A percentile compares a stretch with the other conserved stretches of the same genome.
phyloP scores from a whole-genome alignment of 2,888 invertebrate species.

The Abscondita cerata region DNA sequence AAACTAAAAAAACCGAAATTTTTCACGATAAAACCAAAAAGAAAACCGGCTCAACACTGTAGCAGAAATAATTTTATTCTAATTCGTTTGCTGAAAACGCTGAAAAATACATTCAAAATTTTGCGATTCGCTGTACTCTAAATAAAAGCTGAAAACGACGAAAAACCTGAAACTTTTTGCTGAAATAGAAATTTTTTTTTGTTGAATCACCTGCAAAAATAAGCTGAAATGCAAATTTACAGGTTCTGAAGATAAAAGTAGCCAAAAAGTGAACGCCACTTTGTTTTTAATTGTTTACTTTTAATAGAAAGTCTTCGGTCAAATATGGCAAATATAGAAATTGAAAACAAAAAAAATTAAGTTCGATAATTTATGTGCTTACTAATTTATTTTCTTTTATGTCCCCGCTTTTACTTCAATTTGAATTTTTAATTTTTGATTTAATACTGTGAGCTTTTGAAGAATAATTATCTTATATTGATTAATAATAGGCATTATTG shows the following conservation, averaged over 20 bases:
- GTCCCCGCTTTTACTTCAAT: no score
- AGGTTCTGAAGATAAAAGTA: conserved; percentile 20
- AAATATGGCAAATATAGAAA: no score
- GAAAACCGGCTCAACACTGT: conserved; percentile 16
- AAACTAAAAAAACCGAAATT: conserved; percentile 31
- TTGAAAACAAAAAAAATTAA: no score
- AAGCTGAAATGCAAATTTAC: conserved; percentile 21
- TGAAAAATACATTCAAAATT: conserved; percentile 30
- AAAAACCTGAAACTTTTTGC: conserved; percentile 28
- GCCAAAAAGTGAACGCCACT: no score
- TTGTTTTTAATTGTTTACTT: no score
- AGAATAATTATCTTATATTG: no score
- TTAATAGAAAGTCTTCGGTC: no score
- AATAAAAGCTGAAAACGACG: conserved; percentile 24
- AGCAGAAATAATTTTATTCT: conserved; percentile 13
- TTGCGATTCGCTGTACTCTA: conserved; percentile 25
- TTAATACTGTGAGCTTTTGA: no score
- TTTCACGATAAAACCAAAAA: conserved; percentile 26
- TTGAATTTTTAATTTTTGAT: no score
- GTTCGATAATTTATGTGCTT: no score
- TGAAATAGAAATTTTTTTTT: conserved; percentile 27
- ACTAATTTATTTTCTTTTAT: no score
- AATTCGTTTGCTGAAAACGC: conserved; percentile 30
- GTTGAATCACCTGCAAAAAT: conserved; percentile 26
- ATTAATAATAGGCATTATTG: no score